Base-by-base conservation (phyloP, 1,140 invertebrate species). In the Oscheius sp. region DNA sequence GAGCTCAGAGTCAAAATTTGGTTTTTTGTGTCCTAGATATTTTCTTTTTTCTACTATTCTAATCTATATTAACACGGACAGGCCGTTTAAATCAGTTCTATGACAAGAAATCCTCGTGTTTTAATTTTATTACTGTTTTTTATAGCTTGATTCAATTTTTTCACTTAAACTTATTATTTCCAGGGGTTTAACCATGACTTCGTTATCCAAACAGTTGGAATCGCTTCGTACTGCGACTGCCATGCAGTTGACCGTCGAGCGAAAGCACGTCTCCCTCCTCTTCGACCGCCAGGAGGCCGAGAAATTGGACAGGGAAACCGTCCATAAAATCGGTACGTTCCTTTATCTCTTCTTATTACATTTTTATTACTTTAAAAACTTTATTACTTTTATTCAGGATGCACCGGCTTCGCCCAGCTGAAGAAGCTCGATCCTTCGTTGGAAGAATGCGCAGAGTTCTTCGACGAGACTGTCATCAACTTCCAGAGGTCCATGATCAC, bases 251-350 rank as follows among this genome's bases (percentile, higher is more conserved):
- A 67, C 63, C 2, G 58, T 74, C 29, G 72, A 74, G 18, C 45
- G 38, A 26, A 52, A 46, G 2, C 72, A 74, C 42, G 68, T 66
- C 59, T 75, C 73, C 3, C 28, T 75, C 2, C 59, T 75, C 0
- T 75, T 70, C 45, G 68, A 75, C 38, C 23, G 58, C 31, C 74
- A 71, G 42, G 73, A 75, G 23, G 73, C 73, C 1, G 68, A 29
- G 23, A 63, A 52, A 38, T 66, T 74, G 1, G 46, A 78, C 18
- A 75, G 74, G 62, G 75, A 76, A 34, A 75, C 71, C 3, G 66
- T 77, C 2, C 45, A 52, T 26, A 68, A 77, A 63, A 76, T 76
- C 32, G 75, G 75, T 76, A n/a, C 26, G 34, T 61, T 28, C 20
- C 32, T 28, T 23, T 10, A 55, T 26, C 20, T 13, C 1, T 52